A percentile compares a stretch with the other conserved stretches of the same genome.
Conservation (phyloP, 2,888 invertebrate species). For the Drosophila neotestacea region DNA sequence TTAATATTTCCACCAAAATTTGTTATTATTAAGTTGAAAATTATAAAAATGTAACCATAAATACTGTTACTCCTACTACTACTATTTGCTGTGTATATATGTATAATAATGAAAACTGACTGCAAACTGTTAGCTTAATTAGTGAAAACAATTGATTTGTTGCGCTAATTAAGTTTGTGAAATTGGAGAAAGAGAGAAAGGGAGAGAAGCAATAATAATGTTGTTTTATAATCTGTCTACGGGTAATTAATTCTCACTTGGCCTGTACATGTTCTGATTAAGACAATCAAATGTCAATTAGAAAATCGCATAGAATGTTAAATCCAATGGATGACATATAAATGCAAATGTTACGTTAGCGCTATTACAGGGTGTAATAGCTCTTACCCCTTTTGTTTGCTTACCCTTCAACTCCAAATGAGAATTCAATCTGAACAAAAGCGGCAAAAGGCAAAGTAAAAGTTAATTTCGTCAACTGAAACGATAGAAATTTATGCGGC, state of each 20-base stretch:
- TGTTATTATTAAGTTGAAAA: background rate
- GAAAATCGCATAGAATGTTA: constrained; percentile 17
- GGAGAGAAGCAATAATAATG: background rate
- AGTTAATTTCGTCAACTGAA: constrained; percentile 63
- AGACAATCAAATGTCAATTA: constrained; percentile 48
- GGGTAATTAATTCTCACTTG: constrained; percentile 8
- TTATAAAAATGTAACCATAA: background rate
- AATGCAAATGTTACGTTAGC: constrained; percentile 37
- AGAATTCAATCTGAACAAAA: constrained; percentile 47
- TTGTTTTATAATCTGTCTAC: background rate
- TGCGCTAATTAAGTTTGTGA: background rate
- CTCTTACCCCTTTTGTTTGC: background rate
- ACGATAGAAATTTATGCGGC: constrained; percentile 52
- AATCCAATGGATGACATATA: constrained; percentile 32
- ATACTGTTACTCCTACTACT: background rate
- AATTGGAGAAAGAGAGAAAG: too few species aligned
- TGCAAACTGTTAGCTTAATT: background rate
- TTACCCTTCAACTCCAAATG: background rate
- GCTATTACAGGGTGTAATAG: background rate
- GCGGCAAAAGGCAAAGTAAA: constrained; percentile 33
- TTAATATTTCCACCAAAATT: too few species aligned
- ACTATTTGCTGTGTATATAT: background rate
- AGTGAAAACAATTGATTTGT: background rate
- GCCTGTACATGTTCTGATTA: constrained; percentile 12
- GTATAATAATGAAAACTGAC: background rate